Evolutionary conservation across 2,113 vertebrate genomes (phyloP).

Genomic region (Myiagra hebetior): DNA sequence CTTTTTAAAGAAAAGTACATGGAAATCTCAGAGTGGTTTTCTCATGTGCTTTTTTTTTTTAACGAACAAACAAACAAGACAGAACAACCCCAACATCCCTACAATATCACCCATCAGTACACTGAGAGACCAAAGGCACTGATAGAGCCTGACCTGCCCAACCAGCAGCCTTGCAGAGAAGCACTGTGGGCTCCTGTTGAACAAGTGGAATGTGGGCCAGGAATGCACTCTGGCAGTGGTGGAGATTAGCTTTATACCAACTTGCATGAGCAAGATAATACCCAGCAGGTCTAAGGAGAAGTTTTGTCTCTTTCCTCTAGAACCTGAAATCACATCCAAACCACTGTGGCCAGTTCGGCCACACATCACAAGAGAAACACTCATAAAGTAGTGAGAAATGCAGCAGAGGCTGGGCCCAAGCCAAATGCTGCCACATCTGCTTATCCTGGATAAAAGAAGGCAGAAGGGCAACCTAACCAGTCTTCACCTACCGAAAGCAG

Average conservation of each 20-base stretch:
- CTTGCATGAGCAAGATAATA: background rate
- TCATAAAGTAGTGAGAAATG: background rate
- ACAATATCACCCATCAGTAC: background rate
- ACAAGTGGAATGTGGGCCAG: background rate
- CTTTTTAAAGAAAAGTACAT: background rate
- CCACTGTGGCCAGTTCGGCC: background rate
- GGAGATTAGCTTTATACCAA: background rate
- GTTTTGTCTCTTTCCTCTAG: background rate
- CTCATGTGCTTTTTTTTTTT: background rate
- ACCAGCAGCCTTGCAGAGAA: background rate
- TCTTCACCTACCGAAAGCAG: background rate
- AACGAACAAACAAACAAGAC: background rate
- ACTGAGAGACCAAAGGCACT: background rate
- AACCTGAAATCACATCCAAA: background rate
- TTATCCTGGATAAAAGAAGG: background rate
- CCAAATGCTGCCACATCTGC: background rate
- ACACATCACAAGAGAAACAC: background rate
- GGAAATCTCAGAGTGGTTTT: background rate
- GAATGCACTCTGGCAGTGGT: background rate
- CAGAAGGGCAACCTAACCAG: background rate
- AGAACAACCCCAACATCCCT: too few species aligned
- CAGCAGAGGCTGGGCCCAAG: background rate
- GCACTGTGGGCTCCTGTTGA: background rate
- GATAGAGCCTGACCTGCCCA: background rate
- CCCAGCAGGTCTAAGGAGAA: background rate